Conservation (phyloP, 2,797 vertebrate genomes). For the Gallinago solitaria region DNA sequence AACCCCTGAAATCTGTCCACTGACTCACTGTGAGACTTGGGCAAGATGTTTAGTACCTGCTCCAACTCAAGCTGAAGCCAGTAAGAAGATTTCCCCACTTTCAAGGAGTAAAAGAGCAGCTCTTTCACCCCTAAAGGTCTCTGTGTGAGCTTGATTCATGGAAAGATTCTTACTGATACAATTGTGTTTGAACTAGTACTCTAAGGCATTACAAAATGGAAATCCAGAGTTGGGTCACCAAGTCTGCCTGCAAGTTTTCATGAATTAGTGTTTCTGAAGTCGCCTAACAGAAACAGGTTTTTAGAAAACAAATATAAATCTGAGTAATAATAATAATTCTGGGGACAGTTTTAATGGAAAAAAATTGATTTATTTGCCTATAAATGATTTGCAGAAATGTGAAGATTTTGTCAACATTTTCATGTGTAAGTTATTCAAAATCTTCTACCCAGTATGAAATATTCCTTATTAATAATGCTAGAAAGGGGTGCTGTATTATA, state of each 20-base stretch:
- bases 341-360: neutral
- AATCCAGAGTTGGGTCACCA: neutral
- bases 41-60: neutral
- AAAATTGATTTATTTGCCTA: neutral
- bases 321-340: neutral
- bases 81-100: neutral
- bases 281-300: neutral
- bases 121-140: neutral
- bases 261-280: neutral
- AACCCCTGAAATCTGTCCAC: neutral
- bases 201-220: neutral
- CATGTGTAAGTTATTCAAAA: neutral
- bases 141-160: neutral
- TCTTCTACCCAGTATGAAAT: neutral
- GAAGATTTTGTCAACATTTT: slow-evolving; percentile 11
- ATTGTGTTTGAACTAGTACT: neutral
- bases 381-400: neutral
- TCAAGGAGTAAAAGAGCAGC: neutral
- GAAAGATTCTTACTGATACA: neutral
- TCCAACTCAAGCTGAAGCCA: neutral
- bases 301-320: slow-evolving; percentile 5
- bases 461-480: neutral
- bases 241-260: neutral
- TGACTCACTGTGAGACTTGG: neutral
- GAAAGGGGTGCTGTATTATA: neutral